A percentile compares a stretch with the other conserved stretches of the same genome.
Evolutionary conservation across 2,797 vertebrate genomes (phyloP).

Genomic region (Erethizon dorsatum): DNA sequence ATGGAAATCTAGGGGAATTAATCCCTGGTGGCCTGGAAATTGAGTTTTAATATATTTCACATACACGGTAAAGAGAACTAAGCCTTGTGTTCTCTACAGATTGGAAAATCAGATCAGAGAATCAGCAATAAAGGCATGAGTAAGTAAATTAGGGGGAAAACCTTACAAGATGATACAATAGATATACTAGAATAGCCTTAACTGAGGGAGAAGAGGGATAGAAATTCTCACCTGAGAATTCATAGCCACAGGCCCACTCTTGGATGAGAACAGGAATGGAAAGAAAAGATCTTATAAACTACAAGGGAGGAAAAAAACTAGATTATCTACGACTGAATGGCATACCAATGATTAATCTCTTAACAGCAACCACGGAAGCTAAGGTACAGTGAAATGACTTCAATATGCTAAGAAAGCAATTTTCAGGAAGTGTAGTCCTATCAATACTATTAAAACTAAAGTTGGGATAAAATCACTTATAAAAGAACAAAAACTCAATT

Average conservation of each 20-base stretch:
- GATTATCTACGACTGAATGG: neutral
- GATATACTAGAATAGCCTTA: neutral
- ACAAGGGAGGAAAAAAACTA: neutral
- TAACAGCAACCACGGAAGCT: neutral
- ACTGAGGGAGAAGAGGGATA: neutral
- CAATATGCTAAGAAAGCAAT: neutral
- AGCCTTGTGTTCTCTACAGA: neutral
- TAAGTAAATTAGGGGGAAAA: neutral
- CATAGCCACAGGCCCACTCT: neutral
- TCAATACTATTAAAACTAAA: neutral
- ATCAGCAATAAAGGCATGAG: neutral
- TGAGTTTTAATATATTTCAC: neutral
- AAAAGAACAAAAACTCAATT: conserved; percentile 1
- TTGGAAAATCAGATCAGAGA: neutral
- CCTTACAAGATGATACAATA: neutral
- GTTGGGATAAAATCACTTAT: neutral
- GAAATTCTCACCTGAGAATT: conserved; percentile 2
- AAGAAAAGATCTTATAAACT: neutral
- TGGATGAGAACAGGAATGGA: neutral
- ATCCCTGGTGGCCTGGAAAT: neutral
- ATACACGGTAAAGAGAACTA: neutral
- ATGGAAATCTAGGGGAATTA: neutral
- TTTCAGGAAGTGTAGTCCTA: neutral
- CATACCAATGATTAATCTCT: neutral
- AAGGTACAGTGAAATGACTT: neutral